A percentile compares a stretch with the other conserved stretches of the same genome.
Conservation (phyloP, 2,797 vertebrate genomes). For the Falco berigora region DNA sequence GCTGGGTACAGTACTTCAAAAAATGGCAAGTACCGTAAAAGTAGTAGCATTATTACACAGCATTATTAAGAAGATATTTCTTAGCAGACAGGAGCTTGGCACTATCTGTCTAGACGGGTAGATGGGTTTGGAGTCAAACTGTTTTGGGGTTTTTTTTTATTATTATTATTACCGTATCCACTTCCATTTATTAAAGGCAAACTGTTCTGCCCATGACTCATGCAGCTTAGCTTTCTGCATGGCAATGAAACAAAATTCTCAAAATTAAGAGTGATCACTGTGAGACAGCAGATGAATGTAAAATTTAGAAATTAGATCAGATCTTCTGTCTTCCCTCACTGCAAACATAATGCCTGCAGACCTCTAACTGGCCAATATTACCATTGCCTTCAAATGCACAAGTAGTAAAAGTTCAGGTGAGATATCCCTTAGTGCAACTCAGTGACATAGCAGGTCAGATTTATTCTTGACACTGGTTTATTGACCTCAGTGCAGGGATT, state of each 20-base stretch:
- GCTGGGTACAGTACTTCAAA: slow-evolving; percentile 20
- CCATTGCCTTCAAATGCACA: background rate
- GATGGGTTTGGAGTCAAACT: slow-evolving; percentile 58
- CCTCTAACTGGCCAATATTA: background rate
- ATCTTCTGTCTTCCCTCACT: background rate
- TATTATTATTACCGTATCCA: slow-evolving; percentile 37
- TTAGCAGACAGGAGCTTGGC: slow-evolving; percentile 53
- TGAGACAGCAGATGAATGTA: slow-evolving; percentile 13
- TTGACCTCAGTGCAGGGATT: background rate
- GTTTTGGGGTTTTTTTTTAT: background rate
- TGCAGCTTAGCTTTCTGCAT: slow-evolving; percentile 28
- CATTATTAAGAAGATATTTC: slow-evolving; percentile 56
- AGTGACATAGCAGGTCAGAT: background rate
- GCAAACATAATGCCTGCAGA: background rate
- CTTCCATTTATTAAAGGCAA: slow-evolving; percentile 60
- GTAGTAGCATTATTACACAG: slow-evolving; percentile 28
- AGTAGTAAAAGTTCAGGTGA: background rate
- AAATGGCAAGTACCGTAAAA: slow-evolving; percentile 34
- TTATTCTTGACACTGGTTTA: background rate
- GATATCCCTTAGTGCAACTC: background rate
- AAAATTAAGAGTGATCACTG: slow-evolving; percentile 2
- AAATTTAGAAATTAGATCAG: background rate
- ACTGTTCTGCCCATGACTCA: slow-evolving; percentile 60
- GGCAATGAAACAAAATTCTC: slow-evolving; percentile 33
- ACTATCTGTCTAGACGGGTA: slow-evolving; percentile 47